Percentiles rank a stretch among this genome's conserved stretches.
These are phyloP conservation scores for Drosophila paranaensis DNA, from an alignment of 2,888 invertebrate species.

Conservation along the genomic window DNA sequence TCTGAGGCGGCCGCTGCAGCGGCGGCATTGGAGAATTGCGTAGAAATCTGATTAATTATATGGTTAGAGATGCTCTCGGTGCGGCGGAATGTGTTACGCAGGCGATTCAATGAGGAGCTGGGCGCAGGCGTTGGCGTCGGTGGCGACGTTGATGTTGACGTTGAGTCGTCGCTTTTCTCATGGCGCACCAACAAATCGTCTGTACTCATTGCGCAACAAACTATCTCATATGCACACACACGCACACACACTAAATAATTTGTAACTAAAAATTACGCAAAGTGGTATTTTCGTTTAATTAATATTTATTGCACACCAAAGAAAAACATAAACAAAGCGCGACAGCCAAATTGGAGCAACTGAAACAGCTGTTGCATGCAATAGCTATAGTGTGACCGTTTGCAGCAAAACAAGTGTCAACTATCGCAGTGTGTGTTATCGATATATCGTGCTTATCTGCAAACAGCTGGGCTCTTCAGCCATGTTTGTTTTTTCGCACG, in stretches of 20 bases:
- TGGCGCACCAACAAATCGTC: slow-evolving; percentile 81
- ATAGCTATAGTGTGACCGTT: slow-evolving; percentile 16
- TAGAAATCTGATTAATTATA: slow-evolving; percentile 79
- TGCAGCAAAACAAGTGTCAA: not conserved
- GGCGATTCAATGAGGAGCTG: slow-evolving; percentile 78
- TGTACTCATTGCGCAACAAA: slow-evolving; percentile 73
- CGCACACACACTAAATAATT: slow-evolving; percentile 3
- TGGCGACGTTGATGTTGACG: slow-evolving; percentile 32
- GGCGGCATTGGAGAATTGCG: slow-evolving; percentile 80
- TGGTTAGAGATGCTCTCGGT: slow-evolving; percentile 83
- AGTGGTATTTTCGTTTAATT: not conserved
- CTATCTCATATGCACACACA: slow-evolving; percentile 14
- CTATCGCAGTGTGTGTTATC: slow-evolving; percentile 16
- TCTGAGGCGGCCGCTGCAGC: slow-evolving; percentile 77
- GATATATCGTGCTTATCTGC: slow-evolving; percentile 25
- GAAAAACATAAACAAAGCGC: slow-evolving; percentile 52
- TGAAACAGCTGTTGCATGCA: slow-evolving; percentile 54
- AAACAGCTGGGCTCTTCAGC: slow-evolving; percentile 50
- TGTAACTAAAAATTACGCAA: not conserved
- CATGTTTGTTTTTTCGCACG: slow-evolving; percentile 61
- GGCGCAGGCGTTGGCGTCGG: slow-evolving; percentile 53
- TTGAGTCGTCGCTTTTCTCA: slow-evolving; percentile 82
- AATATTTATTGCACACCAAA: slow-evolving; percentile 11
- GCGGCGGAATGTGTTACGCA: slow-evolving; percentile 83
- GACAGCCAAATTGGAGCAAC: slow-evolving; percentile 29